Conservation (phyloP, 2,888 invertebrate genomes). For the Alentia gelatinosa region DNA sequence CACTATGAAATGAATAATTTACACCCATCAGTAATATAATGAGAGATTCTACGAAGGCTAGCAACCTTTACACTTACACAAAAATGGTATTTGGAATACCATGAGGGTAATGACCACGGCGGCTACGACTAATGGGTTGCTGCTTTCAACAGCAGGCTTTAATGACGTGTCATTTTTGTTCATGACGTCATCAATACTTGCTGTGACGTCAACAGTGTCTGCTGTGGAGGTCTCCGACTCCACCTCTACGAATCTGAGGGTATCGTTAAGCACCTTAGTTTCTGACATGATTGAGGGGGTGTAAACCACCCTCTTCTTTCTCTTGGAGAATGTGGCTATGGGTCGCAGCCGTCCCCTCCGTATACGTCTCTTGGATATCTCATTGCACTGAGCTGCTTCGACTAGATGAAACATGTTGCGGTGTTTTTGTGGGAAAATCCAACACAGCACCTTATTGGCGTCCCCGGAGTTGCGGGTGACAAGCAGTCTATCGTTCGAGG, state of each 20-base stretch:
- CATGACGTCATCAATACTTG: conserved; percentile 1
- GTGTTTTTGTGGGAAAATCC: conserved; percentile 59
- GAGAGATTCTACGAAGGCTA: neutral
- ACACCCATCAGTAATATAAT: neutral
- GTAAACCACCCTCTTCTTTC: conserved; percentile 25
- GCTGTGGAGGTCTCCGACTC: conserved; percentile 44
- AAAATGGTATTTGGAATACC: conserved; percentile 47
- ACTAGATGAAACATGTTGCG: conserved; percentile 59
- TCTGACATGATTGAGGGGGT: neutral
- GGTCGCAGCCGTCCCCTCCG: conserved; percentile 51
- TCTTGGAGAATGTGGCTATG: conserved; percentile 54
- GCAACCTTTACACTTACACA: conserved; percentile 51
- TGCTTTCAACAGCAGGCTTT: conserved; percentile 28
- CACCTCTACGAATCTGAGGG: conserved; percentile 12
- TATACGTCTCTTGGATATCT: conserved; percentile 55
- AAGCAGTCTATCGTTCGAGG: conserved; percentile 53
- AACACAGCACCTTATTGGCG: conserved; percentile 54
- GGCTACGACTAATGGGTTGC: conserved; percentile 47
- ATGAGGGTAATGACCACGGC: conserved; percentile 51
- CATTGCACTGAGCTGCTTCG: conserved; percentile 59
- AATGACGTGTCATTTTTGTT: conserved; percentile 15
- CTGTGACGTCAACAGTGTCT: conserved; percentile 45
- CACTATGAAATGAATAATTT: conserved; percentile 2
- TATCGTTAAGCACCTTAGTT: conserved; percentile 44
- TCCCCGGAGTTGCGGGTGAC: conserved; percentile 48